Evolutionary conservation across 2,113 vertebrate genomes (phyloP).

Genomic region (Antechinus stuartii): DNA sequence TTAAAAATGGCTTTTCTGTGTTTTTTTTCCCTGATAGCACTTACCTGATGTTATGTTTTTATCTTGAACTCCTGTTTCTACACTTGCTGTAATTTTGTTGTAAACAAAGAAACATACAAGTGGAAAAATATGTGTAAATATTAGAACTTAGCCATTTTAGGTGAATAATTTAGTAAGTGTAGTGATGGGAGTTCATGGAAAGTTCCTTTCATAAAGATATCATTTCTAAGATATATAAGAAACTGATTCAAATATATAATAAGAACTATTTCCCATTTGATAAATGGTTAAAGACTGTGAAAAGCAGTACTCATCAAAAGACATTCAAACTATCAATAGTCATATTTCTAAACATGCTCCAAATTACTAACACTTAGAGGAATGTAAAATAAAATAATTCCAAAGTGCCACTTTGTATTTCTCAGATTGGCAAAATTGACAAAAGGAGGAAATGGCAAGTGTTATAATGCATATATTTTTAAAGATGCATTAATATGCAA

Average conservation of each 20-base stretch:
- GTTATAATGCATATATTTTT: neutral
- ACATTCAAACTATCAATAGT: neutral
- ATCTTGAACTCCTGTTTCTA: neutral
- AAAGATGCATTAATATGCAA: neutral
- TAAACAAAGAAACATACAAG: neutral
- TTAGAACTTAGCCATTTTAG: neutral
- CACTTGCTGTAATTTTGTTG: neutral
- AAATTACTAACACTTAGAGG: neutral
- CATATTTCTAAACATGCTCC: neutral
- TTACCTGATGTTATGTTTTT: neutral
- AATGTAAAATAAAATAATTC: neutral
- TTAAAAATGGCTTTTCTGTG: neutral
- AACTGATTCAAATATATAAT: neutral
- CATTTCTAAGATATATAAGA: neutral
- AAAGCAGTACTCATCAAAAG: neutral
- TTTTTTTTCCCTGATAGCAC: neutral
- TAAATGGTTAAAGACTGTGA: neutral
- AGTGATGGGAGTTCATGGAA: neutral
- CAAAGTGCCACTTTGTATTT: neutral
- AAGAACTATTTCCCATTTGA: neutral
- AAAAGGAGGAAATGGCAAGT: neutral
- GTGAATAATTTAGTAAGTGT: neutral
- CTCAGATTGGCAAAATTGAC: neutral
- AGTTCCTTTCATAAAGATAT: neutral
- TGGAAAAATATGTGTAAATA: neutral